Evolutionary conservation across 1,140 invertebrate genomes (phyloP), one percentile per base, ranked within the genome.

Genomic region (Brachystomella parvula): DNA sequence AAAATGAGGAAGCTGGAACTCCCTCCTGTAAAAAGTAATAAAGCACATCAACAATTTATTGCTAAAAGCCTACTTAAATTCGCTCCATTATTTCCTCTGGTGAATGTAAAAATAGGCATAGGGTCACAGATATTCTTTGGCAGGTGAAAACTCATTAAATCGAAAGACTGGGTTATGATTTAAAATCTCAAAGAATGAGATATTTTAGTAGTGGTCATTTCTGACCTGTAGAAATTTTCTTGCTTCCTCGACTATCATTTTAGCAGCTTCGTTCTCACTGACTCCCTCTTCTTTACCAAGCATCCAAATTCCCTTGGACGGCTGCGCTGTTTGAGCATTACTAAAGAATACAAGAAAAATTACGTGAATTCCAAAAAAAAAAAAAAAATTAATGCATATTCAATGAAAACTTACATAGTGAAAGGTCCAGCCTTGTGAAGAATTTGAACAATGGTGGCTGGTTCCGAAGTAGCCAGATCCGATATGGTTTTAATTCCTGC

Each of bases 341-440:
- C 68, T 73, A 57, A 35, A 57, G 21, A 63, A 35, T n/a, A 47
- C 9, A 60, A 29, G 19, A 12, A 60, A 62, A 62, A 26, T 21
- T 12, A 3, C 35, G 9, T 39, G 3, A 12, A 59, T 30, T 44
- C 39, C 39, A 44, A 9, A 9, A 12, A 12, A 12, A 44, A 44
- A n/a, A 44, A n/a, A 44, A 44, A 44, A 44, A 9, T 12, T n/a
- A 68, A 47, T 17, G n/a, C 1, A 47, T 31, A 32, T 39, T 1
- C 1, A 53, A 65, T 24, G 24, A 61, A 61, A 26, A 21, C 58
- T 35, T 75, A 83, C 82, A 79, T 90, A 77, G 89, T 83, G 79
- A 96, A 97, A 30, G 93, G 91, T 12, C 87, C 79, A 19, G 89
- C 83, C 76, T 86, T 88, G 44, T 84, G 82, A 2, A 98, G 80